A percentile compares a stretch with the other conserved stretches of the same genome.
Evolutionary conservation across 2,888 invertebrate genomes (phyloP).

Genomic region (Ophion ellenae): DNA sequence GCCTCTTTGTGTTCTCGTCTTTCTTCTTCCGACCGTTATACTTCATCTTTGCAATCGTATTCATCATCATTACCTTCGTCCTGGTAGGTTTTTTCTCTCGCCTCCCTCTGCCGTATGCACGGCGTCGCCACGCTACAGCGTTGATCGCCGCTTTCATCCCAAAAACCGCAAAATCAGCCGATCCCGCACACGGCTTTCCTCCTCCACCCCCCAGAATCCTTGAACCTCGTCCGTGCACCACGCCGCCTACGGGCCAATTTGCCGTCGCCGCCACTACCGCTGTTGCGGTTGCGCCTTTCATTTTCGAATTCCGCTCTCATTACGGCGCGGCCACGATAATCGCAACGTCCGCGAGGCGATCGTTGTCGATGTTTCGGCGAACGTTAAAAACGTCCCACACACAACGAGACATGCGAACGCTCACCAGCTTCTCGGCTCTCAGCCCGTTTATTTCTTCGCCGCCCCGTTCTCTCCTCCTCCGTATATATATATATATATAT

Average conservation of each 20-base stretch:
- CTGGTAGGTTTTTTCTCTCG: no score
- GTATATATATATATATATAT: no score
- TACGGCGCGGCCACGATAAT: slow-evolving; percentile 36
- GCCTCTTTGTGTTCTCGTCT: not conserved
- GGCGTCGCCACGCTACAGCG: no score
- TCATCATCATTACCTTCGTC: not conserved
- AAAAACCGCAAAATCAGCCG: slow-evolving; percentile 8
- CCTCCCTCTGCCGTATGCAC: no score
- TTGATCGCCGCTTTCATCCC: not conserved
- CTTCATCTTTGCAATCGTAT: not conserved
- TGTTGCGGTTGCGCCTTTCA: slow-evolving; percentile 36
- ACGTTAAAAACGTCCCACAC: slow-evolving; percentile 52
- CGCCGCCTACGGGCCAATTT: slow-evolving; percentile 49
- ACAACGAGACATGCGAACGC: slow-evolving; percentile 18
- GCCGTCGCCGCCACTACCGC: not conserved
- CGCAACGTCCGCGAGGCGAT: not conserved
- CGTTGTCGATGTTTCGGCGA: slow-evolving; percentile 27
- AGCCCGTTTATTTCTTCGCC: no score
- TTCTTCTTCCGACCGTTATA: not conserved
- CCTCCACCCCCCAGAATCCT: not conserved
- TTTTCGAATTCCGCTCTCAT: slow-evolving; percentile 57
- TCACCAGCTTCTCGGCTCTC: not conserved
- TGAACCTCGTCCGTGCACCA: not conserved
- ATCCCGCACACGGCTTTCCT: not conserved
- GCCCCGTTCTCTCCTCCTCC: no score